Evolutionary conservation across 2,888 invertebrate species (phyloP).

Genomic region (Philopedon plagiatum): DNA sequence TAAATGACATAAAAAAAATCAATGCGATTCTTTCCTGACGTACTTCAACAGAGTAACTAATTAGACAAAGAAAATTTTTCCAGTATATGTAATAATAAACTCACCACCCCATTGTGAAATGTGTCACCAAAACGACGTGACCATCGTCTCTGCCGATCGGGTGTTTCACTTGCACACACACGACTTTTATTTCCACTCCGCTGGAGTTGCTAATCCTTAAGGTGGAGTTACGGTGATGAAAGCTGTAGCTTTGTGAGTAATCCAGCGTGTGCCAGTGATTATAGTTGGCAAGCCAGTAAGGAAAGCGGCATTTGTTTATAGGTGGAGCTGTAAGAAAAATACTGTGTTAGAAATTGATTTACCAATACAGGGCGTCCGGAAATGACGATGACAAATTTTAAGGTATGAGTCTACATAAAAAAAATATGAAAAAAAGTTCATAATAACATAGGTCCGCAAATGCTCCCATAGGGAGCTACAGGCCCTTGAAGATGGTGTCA

Average conservation of each 20-base stretch:
- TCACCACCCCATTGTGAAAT: constrained; percentile 84
- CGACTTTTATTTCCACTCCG: constrained; percentile 76
- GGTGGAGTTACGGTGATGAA: constrained; percentile 86
- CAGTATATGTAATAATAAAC: constrained; percentile 49
- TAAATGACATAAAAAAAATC: too few relatives aligned
- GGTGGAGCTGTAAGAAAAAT: constrained; percentile 73
- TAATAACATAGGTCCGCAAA: too few relatives aligned
- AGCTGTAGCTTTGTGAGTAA: constrained; percentile 87
- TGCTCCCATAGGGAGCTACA: too few relatives aligned
- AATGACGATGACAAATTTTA: too few relatives aligned
- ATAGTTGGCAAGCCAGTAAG: constrained; percentile 87
- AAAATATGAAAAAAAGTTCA: too few relatives aligned
- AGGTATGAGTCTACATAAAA: too few relatives aligned
- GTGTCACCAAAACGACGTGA: constrained; percentile 76
- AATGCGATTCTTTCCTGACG: not conserved
- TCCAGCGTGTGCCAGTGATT: constrained; percentile 93
- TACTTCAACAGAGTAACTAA: not conserved
- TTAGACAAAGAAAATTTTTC: not conserved
- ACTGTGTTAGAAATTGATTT: constrained; percentile 14
- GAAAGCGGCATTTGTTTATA: constrained; percentile 87
- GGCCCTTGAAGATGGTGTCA: too few relatives aligned
- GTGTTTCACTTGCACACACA: constrained; percentile 77
- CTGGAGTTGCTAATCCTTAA: constrained; percentile 77
- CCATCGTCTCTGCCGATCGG: constrained; percentile 71
- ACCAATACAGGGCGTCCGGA: too few relatives aligned